Conservation (phyloP, 2,113 vertebrate species). For the Tangachromis dhanisi region DNA sequence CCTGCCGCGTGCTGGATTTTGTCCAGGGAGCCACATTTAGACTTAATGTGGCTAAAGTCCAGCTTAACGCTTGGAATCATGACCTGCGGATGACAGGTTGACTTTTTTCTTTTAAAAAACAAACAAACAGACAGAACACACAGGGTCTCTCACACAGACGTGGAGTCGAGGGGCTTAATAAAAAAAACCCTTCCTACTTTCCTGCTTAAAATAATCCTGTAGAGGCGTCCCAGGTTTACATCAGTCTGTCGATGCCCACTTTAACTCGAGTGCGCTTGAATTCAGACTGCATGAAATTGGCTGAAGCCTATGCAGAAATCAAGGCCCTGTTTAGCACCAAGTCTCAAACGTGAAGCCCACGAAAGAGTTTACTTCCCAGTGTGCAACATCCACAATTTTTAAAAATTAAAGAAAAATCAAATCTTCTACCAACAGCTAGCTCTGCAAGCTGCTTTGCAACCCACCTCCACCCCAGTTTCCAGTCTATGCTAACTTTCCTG, state of each 20-base stretch:
- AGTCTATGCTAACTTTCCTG: neutral
- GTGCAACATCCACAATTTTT: neutral
- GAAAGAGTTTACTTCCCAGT: neutral
- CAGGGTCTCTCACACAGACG: neutral
- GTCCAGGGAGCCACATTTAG: constrained; percentile 72
- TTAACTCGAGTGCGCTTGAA: neutral
- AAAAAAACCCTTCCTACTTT: neutral
- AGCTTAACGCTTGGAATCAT: constrained; percentile 72
- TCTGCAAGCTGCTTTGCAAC: neutral
- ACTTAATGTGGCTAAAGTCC: constrained; percentile 71
- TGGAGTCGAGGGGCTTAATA: neutral
- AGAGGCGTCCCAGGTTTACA: constrained; percentile 1
- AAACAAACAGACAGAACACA: neutral
- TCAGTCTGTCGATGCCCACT: neutral
- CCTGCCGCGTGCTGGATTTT: constrained; percentile 60
- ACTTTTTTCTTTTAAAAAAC: neutral
- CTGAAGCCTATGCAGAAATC: neutral
- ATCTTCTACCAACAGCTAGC: neutral
- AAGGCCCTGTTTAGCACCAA: neutral
- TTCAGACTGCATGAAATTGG: neutral
- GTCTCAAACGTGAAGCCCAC: neutral
- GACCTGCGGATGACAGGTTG: constrained; percentile 57
- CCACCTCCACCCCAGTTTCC: neutral
- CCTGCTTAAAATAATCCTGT: constrained; percentile 1
- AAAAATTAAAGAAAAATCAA: neutral